A percentile compares a stretch with the other conserved stretches of the same genome.
Conservation (phyloP, 64 coral and sea anemone genomes). For the Actinia equina region DNA sequence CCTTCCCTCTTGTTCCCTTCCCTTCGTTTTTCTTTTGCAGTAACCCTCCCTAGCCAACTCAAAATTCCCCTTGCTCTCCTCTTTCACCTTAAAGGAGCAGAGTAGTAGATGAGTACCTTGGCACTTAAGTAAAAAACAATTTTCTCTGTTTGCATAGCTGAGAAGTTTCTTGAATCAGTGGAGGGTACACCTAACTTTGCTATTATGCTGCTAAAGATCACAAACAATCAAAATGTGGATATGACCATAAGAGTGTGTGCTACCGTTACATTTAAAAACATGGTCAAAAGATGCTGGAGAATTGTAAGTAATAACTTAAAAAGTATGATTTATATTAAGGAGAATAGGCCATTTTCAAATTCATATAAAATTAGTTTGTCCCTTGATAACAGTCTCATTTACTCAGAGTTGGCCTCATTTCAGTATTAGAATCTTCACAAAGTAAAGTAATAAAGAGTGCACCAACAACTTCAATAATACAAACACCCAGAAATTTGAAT, state of each 20-base stretch:
- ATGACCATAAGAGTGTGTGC: constrained; percentile 79
- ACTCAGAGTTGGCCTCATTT: no score
- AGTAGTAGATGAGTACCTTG: background rate
- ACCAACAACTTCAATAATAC: no score
- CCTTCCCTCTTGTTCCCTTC: no score
- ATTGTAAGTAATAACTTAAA: constrained; percentile 54
- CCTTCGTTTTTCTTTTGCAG: no score
- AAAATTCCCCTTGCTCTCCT: no score
- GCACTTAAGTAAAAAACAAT: no score
- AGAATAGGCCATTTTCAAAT: background rate
- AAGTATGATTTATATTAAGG: background rate
- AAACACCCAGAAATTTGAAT: no score
- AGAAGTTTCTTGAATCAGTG: constrained; percentile 82
- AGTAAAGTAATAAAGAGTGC: no score
- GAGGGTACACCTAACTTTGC: constrained; percentile 73
- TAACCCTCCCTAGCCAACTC: no score
- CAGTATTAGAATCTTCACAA: no score
- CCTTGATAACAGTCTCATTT: no score
- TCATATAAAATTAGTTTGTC: no score
- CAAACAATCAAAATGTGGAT: constrained; percentile 41
- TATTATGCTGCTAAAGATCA: constrained; percentile 66
- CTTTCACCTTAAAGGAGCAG: background rate
- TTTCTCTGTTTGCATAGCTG: constrained; percentile 64
- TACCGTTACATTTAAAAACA: constrained; percentile 93
- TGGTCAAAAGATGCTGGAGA: constrained; percentile 93